phyloP scores from a whole-genome alignment of 2,888 invertebrate genomes.

The Pterobdella sp. region DNA sequence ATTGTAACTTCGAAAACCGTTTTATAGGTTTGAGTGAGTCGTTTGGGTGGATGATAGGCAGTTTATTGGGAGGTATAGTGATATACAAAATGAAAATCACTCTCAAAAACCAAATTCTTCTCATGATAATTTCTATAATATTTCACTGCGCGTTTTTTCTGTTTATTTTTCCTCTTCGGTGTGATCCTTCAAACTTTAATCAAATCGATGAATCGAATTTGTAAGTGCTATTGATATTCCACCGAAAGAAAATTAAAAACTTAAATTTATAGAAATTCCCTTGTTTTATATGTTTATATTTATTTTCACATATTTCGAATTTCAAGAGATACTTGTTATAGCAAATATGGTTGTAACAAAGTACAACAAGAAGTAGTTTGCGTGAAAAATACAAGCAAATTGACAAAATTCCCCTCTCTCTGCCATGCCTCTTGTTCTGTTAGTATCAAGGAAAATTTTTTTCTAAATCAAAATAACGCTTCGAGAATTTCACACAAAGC shows the following conservation, averaged over 20 bases:
- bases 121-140: conserved; percentile 22
- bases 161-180: conserved; percentile 29
- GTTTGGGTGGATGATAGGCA: conserved; percentile 26
- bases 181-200: not conserved
- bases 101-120: conserved; percentile 17
- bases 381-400: not conserved
- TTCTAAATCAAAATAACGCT: not conserved
- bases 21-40: conserved; percentile 30
- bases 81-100: conserved; percentile 22
- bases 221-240: not conserved
- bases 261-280: no score
- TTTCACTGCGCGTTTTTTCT: conserved; percentile 29
- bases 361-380: conserved; percentile 28
- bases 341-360: conserved; percentile 17
- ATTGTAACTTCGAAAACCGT: not conserved
- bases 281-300: no score
- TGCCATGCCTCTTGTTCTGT: conserved; percentile 30
- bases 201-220: not conserved
- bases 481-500: not conserved
- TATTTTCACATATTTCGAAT: not conserved
- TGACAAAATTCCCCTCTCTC: conserved; percentile 19
- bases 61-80: conserved; percentile 21
- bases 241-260: no score
- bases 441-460: not conserved
- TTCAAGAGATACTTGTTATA: conserved; percentile 5